Conservation (phyloP, 2,113 vertebrate genomes). For the Hyperoodon ampullatus region DNA sequence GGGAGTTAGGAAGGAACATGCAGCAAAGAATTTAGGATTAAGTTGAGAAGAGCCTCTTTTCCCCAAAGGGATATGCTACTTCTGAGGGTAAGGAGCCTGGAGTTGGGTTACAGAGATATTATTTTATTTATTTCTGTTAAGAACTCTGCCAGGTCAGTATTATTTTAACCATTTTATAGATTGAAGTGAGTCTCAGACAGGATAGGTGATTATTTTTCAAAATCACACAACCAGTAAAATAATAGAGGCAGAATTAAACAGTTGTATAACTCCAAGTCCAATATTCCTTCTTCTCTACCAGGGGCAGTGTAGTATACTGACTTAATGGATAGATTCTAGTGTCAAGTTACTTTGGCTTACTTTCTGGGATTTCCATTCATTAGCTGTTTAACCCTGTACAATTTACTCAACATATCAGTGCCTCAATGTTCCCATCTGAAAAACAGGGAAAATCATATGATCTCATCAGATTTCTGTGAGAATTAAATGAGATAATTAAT, state of each 20-base stretch:
- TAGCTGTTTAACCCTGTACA: background rate
- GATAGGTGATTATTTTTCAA: background rate
- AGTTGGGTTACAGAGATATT: background rate
- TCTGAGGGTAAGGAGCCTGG: background rate
- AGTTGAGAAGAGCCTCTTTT: background rate
- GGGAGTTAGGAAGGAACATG: background rate
- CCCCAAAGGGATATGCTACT: background rate
- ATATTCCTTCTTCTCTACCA: background rate
- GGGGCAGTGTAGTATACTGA: background rate
- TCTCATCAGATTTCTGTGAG: background rate
- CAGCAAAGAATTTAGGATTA: background rate
- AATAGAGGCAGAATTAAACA: background rate
- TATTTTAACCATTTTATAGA: background rate
- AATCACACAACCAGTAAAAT: background rate
- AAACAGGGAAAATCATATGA: background rate
- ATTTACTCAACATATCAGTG: background rate
- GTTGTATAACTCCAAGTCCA: background rate
- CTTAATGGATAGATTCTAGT: background rate
- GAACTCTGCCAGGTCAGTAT: background rate
- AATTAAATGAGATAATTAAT: conserved; percentile 9
- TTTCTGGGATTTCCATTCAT: background rate
- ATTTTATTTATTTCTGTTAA: conserved; percentile 44
- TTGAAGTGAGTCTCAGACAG: background rate
- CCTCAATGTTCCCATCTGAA: background rate
- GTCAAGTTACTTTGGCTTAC: background rate